Conservation (phyloP, 2,888 invertebrate genomes). For the Ormyrus thymus region DNA sequence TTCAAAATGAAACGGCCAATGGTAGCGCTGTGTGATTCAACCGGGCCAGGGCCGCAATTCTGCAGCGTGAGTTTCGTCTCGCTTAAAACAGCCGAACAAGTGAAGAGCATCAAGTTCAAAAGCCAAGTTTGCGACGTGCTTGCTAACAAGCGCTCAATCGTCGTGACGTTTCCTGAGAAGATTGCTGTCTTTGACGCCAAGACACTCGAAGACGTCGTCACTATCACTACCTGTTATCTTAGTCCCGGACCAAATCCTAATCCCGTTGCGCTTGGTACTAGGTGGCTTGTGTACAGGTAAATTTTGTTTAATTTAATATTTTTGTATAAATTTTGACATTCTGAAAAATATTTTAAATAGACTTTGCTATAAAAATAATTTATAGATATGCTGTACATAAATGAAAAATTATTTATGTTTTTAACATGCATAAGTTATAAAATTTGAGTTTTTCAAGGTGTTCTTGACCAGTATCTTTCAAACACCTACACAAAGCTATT, state of each 20-base stretch:
- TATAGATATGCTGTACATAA: background rate
- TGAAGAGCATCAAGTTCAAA: slow-evolving; percentile 94
- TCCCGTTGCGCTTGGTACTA: slow-evolving; percentile 90
- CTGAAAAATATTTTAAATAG: too few species aligned
- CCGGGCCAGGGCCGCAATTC: slow-evolving; percentile 85
- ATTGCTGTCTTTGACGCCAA: slow-evolving; percentile 94
- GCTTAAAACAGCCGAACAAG: slow-evolving; percentile 86
- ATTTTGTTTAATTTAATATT: slow-evolving; percentile 3
- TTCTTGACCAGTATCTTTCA: too few species aligned
- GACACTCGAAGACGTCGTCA: slow-evolving; percentile 89
- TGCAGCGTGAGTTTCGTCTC: slow-evolving; percentile 91
- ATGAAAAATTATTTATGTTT: slow-evolving; percentile 2
- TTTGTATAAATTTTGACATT: too few species aligned
- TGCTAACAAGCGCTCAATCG: slow-evolving; percentile 91
- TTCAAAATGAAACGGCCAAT: slow-evolving; percentile 90
- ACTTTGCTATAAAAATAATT: too few species aligned
- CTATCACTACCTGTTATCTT: slow-evolving; percentile 92
- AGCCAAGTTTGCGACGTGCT: slow-evolving; percentile 90
- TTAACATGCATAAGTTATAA: slow-evolving; percentile 54
- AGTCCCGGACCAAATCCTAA: slow-evolving; percentile 88
- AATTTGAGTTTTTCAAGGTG: too few species aligned
- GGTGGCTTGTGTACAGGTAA: slow-evolving; percentile 85
- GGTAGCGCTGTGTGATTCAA: slow-evolving; percentile 92
- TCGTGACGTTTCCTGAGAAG: slow-evolving; percentile 91
- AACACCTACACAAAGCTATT: too few species aligned